A percentile compares a stretch with the other conserved stretches of the same genome.
Evolutionary conservation across 1,140 invertebrate genomes (phyloP).

Genomic region (Bombyx mandarina): DNA sequence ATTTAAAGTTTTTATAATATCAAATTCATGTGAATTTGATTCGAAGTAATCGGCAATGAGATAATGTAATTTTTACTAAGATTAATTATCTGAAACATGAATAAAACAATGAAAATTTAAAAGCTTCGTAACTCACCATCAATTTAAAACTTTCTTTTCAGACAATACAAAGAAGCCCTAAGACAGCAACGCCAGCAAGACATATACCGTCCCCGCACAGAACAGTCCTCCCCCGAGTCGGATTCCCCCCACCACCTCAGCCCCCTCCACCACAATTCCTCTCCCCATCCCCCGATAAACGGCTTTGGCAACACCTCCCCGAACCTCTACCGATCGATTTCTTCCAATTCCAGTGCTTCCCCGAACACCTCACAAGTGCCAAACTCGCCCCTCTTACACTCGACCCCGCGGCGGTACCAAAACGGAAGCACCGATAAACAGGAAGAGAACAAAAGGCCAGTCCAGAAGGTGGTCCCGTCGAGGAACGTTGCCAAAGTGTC

Average conservation of each 20-base stretch:
- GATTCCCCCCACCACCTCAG: slow-evolving; percentile 55
- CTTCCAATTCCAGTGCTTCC: slow-evolving; percentile 41
- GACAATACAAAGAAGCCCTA: slow-evolving; percentile 91
- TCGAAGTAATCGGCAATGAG: too few species aligned
- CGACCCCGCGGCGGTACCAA: slow-evolving; percentile 57
- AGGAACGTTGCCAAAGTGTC: slow-evolving; percentile 65
- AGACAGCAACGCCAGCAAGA: slow-evolving; percentile 86
- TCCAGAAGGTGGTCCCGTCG: slow-evolving; percentile 75
- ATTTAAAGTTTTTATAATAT: too few species aligned
- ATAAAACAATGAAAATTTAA: too few species aligned
- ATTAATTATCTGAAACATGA: too few species aligned
- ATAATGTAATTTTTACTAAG: too few species aligned
- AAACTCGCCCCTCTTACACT: slow-evolving; percentile 59
- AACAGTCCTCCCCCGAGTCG: slow-evolving; percentile 59
- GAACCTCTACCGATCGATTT: slow-evolving; percentile 43
- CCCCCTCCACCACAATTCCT: slow-evolving; percentile 48
- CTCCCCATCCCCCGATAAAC: slow-evolving; percentile 63
- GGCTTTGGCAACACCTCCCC: slow-evolving; percentile 61
- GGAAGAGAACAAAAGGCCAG: slow-evolving; percentile 63
- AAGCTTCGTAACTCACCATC: too few species aligned
- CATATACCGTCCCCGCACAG: slow-evolving; percentile 77
- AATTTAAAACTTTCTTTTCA: slow-evolving; percentile 21
- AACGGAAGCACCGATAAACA: slow-evolving; percentile 37
- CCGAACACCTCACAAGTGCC: slow-evolving; percentile 40
- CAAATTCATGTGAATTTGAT: too few species aligned